Conservation (phyloP, 2,888 invertebrate genomes). For the Drosophila eohydei region DNA sequence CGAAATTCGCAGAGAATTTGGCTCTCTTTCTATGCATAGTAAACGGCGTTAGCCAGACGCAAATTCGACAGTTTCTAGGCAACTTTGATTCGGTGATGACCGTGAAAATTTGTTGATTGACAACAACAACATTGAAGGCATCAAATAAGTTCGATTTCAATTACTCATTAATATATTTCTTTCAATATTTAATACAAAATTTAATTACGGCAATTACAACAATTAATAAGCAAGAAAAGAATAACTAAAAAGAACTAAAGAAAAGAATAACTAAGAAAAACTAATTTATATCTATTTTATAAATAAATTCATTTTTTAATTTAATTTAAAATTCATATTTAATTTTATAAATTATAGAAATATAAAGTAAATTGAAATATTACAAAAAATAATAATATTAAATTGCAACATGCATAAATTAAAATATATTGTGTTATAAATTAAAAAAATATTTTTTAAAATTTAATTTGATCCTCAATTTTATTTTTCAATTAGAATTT, state of each 20-base stretch:
- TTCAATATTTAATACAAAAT: not conserved
- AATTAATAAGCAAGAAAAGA: not conserved
- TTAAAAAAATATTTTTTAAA: too few species aligned
- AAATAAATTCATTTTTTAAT: too few species aligned
- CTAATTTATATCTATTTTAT: not conserved
- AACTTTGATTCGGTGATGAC: slow-evolving; percentile 49
- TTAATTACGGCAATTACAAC: too few species aligned
- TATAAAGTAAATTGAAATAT: too few species aligned
- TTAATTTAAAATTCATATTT: too few species aligned
- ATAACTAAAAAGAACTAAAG: not conserved
- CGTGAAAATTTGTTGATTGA: slow-evolving; percentile 41
- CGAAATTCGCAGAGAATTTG: slow-evolving; percentile 6
- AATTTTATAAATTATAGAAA: too few species aligned
- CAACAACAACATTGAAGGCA: not conserved
- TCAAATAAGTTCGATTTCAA: too few species aligned
- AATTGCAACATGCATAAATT: too few species aligned
- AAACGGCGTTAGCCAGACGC: not conserved
- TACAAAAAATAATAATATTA: too few species aligned
- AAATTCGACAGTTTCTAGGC: slow-evolving; percentile 25
- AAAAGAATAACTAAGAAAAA: not conserved
- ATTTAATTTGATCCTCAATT: too few species aligned
- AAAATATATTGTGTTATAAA: too few species aligned
- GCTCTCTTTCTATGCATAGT: not conserved
- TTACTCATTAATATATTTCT: not conserved
- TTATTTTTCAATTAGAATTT: too few species aligned